Conservation (phyloP, 2,888 invertebrate species). For the Apantesis nais region DNA sequence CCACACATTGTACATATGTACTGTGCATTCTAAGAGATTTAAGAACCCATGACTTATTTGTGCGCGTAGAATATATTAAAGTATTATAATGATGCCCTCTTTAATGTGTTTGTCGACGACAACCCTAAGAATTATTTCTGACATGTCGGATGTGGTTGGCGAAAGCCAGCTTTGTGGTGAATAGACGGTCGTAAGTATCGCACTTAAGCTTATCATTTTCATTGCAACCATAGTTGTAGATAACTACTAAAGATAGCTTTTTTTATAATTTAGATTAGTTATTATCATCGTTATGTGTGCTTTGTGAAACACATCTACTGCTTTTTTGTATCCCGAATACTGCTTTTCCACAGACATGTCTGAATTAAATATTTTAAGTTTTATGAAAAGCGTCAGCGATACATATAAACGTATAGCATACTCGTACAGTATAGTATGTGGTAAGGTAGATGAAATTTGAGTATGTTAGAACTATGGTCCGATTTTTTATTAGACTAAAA, state of each 20-base stretch:
- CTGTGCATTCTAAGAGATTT: not conserved
- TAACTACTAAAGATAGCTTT: not conserved
- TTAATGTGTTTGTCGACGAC: not conserved
- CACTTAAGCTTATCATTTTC: not conserved
- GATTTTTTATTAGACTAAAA: too few relatives aligned
- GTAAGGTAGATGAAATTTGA: not conserved
- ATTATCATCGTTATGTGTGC: not conserved
- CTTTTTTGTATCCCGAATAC: not conserved
- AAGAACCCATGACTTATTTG: not conserved
- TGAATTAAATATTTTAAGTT: not conserved
- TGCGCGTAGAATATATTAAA: not conserved
- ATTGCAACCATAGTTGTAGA: not conserved
- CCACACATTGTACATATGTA: not conserved
- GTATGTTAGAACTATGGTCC: not conserved
- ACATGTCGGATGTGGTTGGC: not conserved
- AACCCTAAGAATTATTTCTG: slow-evolving; percentile 3
- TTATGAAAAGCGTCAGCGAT: not conserved
- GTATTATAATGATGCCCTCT: not conserved
- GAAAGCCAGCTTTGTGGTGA: not conserved
- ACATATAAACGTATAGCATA: not conserved
- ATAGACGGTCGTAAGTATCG: not conserved
- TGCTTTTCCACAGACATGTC: not conserved
- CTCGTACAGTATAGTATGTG: not conserved
- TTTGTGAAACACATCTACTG: not conserved
- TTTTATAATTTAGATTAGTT: not conserved